These are phyloP conservation scores for Uromys caudimaculatus DNA, from an alignment of 2,797 vertebrate genomes.

Conservation along the genomic window DNA sequence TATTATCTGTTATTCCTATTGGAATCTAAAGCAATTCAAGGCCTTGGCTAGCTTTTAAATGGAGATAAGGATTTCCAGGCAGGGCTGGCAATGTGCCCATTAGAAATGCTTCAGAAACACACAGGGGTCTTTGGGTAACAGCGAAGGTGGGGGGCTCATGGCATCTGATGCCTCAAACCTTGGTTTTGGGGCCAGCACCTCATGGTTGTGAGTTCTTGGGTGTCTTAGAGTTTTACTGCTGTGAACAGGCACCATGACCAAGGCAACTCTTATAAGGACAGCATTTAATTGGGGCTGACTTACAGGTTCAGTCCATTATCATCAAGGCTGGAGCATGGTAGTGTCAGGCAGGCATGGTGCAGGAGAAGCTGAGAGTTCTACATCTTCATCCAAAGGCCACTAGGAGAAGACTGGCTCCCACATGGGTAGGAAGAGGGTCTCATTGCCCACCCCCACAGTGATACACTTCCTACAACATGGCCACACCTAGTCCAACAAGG, in stretches of 20 bases:
- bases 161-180: neutral
- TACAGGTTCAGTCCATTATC: neutral
- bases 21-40: neutral
- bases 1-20: neutral
- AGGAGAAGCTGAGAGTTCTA: neutral
- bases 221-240: neutral
- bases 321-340: neutral
- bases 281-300: neutral
- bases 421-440: neutral
- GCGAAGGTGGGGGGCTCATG: neutral
- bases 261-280: neutral
- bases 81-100: neutral
- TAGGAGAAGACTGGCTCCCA: neutral
- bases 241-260: neutral
- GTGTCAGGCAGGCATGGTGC: neutral
- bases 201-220: neutral
- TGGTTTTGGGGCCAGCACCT: neutral
- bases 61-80: neutral
- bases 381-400: neutral
- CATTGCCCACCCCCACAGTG: neutral
- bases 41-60: neutral
- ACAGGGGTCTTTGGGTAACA: neutral
- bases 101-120: conserved; percentile 13
- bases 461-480: neutral
- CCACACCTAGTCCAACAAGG: neutral